phyloP scores from a whole-genome alignment of 2,797 vertebrate species.

The Periparus ater region DNA sequence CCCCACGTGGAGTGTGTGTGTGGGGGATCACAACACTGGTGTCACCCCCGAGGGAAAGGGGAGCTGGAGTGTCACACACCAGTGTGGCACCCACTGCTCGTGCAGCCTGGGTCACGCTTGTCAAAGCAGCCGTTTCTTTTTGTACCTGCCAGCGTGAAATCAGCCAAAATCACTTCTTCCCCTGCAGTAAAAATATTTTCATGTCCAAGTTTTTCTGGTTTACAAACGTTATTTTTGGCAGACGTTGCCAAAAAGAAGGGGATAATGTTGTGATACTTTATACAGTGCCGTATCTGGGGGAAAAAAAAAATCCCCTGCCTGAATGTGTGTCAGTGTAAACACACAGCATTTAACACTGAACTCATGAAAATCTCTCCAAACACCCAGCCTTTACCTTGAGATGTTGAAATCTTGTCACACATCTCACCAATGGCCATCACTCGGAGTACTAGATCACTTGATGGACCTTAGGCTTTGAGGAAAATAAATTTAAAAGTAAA shows the following conservation, averaged over 20 bases:
- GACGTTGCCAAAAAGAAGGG: neutral
- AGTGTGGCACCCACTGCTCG: neutral
- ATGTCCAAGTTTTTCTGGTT: neutral
- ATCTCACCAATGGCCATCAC: neutral
- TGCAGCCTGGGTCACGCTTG: neutral
- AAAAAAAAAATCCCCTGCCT: neutral
- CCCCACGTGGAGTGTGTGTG: neutral
- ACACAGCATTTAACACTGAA: neutral
- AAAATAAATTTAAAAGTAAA: neutral
- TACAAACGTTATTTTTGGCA: neutral
- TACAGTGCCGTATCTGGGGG: too few relatives aligned
- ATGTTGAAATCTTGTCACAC: neutral
- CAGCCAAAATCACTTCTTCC: neutral
- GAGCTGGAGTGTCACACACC: neutral
- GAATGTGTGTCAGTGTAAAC: neutral
- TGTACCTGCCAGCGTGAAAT: neutral
- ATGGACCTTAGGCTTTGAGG: neutral
- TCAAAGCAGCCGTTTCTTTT: neutral
- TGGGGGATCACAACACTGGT: neutral
- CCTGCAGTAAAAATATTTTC: neutral
- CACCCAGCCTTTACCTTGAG: neutral
- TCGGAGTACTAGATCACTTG: accelerated
- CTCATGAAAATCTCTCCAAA: neutral
- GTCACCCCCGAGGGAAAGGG: neutral
- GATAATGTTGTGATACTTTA: neutral